A percentile compares a stretch with the other conserved stretches of the same genome.
phyloP scores from a whole-genome alignment of 1,140 invertebrate genomes.

The Drosophila dunni region DNA sequence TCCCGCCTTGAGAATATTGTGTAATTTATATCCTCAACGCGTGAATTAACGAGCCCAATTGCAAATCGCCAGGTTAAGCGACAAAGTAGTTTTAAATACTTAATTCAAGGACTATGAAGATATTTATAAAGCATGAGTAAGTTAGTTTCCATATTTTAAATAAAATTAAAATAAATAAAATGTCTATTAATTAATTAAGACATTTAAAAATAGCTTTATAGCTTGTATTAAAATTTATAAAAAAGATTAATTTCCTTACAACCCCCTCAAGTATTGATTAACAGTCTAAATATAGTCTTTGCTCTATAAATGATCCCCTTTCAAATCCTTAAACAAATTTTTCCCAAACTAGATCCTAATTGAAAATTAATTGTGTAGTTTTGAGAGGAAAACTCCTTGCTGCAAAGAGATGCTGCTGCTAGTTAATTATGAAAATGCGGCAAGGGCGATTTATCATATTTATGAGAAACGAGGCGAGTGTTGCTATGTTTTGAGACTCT shows the following conservation, averaged over 20 bases:
- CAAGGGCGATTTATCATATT: conserved; percentile 38
- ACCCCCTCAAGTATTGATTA: not conserved
- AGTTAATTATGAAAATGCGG: conserved; percentile 45
- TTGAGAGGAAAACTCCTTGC: not conserved
- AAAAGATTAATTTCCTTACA: not conserved
- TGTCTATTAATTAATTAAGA: too few species aligned
- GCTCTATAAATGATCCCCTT: not conserved
- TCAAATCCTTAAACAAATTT: not conserved
- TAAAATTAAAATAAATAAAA: too few species aligned
- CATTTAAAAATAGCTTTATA: too few species aligned
- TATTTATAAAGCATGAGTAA: not conserved
- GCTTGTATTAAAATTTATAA: too few species aligned
- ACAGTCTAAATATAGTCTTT: not conserved
- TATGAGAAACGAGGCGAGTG: conserved; percentile 21
- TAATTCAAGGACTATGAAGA: not conserved
- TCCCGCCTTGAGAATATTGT: conserved; percentile 52
- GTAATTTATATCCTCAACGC: conserved; percentile 66
- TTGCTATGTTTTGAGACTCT: not conserved
- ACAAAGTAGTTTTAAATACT: not conserved
- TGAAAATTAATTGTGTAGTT: conserved; percentile 31
- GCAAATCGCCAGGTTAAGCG: not conserved
- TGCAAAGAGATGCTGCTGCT: conserved; percentile 3
- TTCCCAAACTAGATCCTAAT: conserved; percentile 20
- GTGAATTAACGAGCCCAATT: conserved; percentile 64
- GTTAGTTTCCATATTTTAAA: not conserved